Conservation (phyloP, 1,140 invertebrate species). For the Drosophila athabasca region DNA sequence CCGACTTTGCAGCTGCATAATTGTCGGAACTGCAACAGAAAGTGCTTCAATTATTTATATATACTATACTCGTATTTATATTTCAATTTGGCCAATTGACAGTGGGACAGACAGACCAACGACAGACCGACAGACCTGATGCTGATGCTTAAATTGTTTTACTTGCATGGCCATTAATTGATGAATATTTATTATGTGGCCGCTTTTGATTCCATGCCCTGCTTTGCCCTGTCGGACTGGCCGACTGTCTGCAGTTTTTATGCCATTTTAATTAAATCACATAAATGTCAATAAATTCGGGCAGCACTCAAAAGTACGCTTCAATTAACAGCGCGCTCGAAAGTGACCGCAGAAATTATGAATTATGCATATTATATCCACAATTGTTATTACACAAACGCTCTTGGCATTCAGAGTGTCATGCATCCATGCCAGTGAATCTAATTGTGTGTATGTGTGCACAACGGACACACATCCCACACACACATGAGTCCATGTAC, state of each 20-base stretch:
- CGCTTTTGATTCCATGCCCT: conserved; percentile 43
- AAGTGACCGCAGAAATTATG: conserved; percentile 58
- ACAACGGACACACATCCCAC: neutral
- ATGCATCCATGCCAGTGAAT: neutral
- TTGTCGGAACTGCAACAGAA: conserved; percentile 27
- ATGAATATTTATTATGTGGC: conserved; percentile 51
- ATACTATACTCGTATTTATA: conserved; percentile 52
- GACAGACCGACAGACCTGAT: conserved; percentile 35
- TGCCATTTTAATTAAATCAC: conserved; percentile 65
- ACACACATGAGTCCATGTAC: neutral
- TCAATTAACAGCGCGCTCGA: conserved; percentile 63
- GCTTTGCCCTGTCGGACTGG: neutral
- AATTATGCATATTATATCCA: conserved; percentile 53
- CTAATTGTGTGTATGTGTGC: conserved; percentile 37
- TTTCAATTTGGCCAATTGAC: conserved; percentile 61
- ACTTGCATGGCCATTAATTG: conserved; percentile 53
- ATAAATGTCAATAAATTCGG: conserved; percentile 68
- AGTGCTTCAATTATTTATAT: conserved; percentile 57
- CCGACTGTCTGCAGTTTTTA: conserved; percentile 30
- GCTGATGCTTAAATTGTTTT: conserved; percentile 59
- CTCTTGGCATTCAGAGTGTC: conserved; percentile 8
- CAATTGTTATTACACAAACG: conserved; percentile 55
- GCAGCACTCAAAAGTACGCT: conserved; percentile 45
- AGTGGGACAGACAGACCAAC: conserved; percentile 23
- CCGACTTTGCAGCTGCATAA: conserved; percentile 51